Percentiles rank a stretch among this genome's conserved stretches.
Evolutionary conservation across 35 echinoderm and acorn worm genomes (phyloP).

Genomic region (Amphiura filiformis): DNA sequence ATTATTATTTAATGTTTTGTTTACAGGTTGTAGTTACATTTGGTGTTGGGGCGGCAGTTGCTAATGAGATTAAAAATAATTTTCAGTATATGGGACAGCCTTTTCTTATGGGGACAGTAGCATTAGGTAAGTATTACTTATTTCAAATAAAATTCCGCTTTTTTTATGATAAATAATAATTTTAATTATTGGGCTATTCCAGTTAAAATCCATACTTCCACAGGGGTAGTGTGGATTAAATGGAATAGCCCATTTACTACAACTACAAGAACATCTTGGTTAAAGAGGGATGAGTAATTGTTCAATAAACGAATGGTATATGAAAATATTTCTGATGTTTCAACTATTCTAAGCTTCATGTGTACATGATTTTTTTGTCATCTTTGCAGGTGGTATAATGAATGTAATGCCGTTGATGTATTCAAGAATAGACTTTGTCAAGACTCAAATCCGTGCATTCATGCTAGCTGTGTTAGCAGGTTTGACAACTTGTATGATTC

Average conservation of each 20-base stretch:
- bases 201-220: too few relatives aligned
- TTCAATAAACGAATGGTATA: too few relatives aligned
- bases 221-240: too few relatives aligned
- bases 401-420: slow-evolving; percentile 98
- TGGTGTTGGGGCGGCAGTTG: slow-evolving; percentile 78
- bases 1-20: too few relatives aligned
- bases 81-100: slow-evolving; percentile 86
- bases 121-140: slow-evolving; percentile 56
- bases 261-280: too few relatives aligned
- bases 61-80: slow-evolving; percentile 78
- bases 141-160: background rate
- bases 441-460: slow-evolving; percentile 78
- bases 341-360: too few relatives aligned
- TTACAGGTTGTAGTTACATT: slow-evolving; percentile 86
- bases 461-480: slow-evolving; percentile 65
- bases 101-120: slow-evolving; percentile 96
- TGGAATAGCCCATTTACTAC: too few relatives aligned
- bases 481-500: slow-evolving; percentile 76
- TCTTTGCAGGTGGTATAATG: slow-evolving; percentile 78
- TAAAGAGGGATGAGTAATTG: too few relatives aligned
- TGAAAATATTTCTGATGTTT: too few relatives aligned
- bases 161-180: background rate
- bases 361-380: background rate
- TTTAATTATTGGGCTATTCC: too few relatives aligned
- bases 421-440: slow-evolving; percentile 69